These are phyloP conservation scores for Tribolium freemani DNA, from an alignment of 2,888 invertebrate species.

Conservation along the genomic window DNA sequence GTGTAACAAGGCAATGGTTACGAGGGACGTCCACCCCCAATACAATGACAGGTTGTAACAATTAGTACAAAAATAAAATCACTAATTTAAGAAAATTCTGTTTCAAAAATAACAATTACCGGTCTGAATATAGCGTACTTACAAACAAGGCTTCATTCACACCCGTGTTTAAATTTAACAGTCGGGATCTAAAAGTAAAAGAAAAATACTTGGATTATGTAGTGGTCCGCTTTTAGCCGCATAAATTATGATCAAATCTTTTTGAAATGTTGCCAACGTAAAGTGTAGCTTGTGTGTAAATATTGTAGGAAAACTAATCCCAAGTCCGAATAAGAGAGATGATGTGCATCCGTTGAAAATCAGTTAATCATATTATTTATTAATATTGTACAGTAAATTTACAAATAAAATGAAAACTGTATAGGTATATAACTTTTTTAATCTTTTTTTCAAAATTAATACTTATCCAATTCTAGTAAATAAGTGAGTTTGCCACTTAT, in stretches of 20 bases:
- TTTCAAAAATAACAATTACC: not conserved
- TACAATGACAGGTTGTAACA: no score
- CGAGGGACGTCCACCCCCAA: no score
- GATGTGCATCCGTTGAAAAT: constrained; percentile 28
- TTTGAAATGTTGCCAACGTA: constrained; percentile 23
- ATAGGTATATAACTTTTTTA: constrained; percentile 64
- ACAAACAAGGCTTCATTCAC: constrained; percentile 11
- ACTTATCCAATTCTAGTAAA: constrained; percentile 64
- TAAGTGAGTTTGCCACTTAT: constrained; percentile 52
- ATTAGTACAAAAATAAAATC: no score
- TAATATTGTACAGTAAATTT: constrained; percentile 67
- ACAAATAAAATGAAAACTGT: constrained; percentile 69
- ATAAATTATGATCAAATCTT: constrained; percentile 22
- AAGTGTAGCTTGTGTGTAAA: constrained; percentile 17
- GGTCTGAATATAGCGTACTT: not conserved
- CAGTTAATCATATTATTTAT: constrained; percentile 60
- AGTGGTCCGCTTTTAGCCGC: constrained; percentile 13
- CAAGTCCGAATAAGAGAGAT: constrained; percentile 2
- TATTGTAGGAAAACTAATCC: not conserved
- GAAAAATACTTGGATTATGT: constrained; percentile 9
- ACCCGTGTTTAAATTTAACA: constrained; percentile 3
- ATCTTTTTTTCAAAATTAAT: constrained; percentile 59
- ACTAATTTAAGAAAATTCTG: no score
- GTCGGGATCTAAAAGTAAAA: constrained; percentile 3
- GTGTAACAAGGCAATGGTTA: not conserved